Percentiles rank a stretch among this genome's conserved stretches.
Evolutionary conservation across 2,797 vertebrate genomes (phyloP).

Genomic region (Todus mexicanus): DNA sequence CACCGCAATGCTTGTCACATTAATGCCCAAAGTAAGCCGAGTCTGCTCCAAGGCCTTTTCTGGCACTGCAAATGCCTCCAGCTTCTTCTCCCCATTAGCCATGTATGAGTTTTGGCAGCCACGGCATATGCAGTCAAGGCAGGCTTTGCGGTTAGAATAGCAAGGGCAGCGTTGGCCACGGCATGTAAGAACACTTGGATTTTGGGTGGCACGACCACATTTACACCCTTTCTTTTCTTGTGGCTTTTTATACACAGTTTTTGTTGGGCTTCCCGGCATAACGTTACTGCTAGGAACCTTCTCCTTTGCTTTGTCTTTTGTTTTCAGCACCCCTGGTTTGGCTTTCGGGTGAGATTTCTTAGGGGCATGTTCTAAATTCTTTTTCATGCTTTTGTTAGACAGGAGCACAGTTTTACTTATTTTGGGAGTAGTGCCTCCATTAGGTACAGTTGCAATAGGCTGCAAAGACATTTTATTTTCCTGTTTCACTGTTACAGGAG

Average conservation of each 20-base stretch:
- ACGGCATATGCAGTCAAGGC: constrained; percentile 99
- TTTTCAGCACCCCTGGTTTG: constrained; percentile 90
- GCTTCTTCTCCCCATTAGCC: constrained; percentile 99
- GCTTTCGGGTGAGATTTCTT: constrained; percentile 96
- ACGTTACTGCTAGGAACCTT: constrained; percentile 85
- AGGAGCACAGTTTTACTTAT: constrained; percentile 90
- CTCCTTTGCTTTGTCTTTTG: constrained; percentile 91
- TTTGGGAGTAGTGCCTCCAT: constrained; percentile 90
- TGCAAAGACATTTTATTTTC: constrained; percentile 86
- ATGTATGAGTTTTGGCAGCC: constrained; percentile 99
- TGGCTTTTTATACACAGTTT: constrained; percentile 97
- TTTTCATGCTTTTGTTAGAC: constrained; percentile 90
- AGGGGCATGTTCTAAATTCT: constrained; percentile 88
- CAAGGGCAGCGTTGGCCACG: constrained; percentile 99
- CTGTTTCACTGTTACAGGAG: constrained; percentile 83
- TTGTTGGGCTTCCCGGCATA: constrained; percentile 93
- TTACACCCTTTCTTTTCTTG: constrained; percentile 99
- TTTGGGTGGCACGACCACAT: constrained; percentile 98
- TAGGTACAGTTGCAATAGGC: constrained; percentile 86
- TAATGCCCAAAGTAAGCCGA: constrained; percentile 98
- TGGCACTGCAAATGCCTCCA: constrained; percentile 98
- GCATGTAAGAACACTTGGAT: constrained; percentile 99
- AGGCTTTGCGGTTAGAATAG: constrained; percentile 99
- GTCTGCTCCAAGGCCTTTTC: constrained; percentile 99
- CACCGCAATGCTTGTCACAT: constrained; percentile 96